Evolutionary conservation across 2,113 vertebrate species (phyloP).

Genomic region (Trogon surrucura): DNA sequence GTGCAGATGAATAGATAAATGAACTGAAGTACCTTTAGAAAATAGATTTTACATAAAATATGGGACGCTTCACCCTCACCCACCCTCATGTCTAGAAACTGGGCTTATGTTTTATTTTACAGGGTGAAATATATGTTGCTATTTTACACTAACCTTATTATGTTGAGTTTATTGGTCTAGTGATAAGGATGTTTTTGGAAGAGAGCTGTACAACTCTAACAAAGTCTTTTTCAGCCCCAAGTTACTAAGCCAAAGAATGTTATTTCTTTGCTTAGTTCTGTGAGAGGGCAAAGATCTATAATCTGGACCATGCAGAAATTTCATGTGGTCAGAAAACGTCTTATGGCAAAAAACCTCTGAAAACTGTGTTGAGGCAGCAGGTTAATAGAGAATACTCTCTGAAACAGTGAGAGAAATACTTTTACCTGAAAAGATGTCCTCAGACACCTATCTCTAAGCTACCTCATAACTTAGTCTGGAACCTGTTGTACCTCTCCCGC

Average conservation of each 20-base stretch:
- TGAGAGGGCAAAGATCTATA: neutral
- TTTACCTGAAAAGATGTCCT: neutral
- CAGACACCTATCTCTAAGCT: neutral
- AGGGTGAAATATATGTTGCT: neutral
- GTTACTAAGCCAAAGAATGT: neutral
- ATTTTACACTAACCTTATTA: neutral
- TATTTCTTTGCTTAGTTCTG: neutral
- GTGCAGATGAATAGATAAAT: neutral
- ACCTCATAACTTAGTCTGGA: neutral
- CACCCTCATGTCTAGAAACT: neutral
- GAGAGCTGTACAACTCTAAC: neutral
- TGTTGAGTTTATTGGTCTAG: neutral
- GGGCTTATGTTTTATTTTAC: neutral
- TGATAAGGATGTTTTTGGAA: neutral
- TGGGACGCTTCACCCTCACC: neutral
- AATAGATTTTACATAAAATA: neutral
- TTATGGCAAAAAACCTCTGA: neutral
- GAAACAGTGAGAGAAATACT: neutral
- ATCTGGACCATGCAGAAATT: neutral
- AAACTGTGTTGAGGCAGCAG: neutral
- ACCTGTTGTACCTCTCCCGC: accelerated
- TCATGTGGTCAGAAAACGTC: neutral
- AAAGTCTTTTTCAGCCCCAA: neutral
- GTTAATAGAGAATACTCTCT: neutral
- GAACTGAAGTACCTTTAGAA: neutral